Conservation (phyloP, 2,888 invertebrate genomes). For the Ctena decussata region DNA sequence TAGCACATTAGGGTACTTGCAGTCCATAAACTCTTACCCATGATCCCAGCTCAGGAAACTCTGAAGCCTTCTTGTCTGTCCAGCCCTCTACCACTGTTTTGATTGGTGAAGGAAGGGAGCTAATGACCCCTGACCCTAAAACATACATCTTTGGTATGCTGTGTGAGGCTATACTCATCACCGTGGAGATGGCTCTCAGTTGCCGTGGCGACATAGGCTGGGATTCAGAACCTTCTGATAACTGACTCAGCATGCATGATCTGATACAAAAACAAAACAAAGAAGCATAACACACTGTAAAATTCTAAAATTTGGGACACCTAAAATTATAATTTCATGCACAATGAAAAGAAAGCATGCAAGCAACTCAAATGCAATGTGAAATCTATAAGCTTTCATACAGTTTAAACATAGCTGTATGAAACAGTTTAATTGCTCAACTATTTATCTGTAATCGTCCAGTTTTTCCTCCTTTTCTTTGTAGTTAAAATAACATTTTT, state of each 20-base stretch:
- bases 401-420: too few species aligned
- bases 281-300: not conserved
- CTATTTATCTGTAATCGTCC: too few species aligned
- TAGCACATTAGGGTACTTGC: too few species aligned
- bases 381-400: too few species aligned
- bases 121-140: slow-evolving; percentile 88
- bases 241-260: slow-evolving; percentile 79
- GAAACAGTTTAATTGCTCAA: too few species aligned
- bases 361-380: too few species aligned
- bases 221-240: slow-evolving; percentile 68
- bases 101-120: slow-evolving; percentile 88
- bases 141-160: slow-evolving; percentile 86
- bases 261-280: slow-evolving; percentile 54
- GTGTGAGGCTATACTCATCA: slow-evolving; percentile 87
- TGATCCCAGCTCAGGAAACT: slow-evolving; percentile 88
- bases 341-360: too few species aligned
- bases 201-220: slow-evolving; percentile 72
- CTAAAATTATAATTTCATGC: too few species aligned
- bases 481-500: too few species aligned
- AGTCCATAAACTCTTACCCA: slow-evolving; percentile 87
- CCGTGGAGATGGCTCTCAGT: slow-evolving; percentile 86
- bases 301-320: too few species aligned
- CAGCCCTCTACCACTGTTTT: slow-evolving; percentile 89
- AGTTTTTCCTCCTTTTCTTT: too few species aligned
- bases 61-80: slow-evolving; percentile 88